Evolutionary conservation across 2,797 vertebrate genomes (phyloP).

Genomic region (Syngnathus acus): DNA sequence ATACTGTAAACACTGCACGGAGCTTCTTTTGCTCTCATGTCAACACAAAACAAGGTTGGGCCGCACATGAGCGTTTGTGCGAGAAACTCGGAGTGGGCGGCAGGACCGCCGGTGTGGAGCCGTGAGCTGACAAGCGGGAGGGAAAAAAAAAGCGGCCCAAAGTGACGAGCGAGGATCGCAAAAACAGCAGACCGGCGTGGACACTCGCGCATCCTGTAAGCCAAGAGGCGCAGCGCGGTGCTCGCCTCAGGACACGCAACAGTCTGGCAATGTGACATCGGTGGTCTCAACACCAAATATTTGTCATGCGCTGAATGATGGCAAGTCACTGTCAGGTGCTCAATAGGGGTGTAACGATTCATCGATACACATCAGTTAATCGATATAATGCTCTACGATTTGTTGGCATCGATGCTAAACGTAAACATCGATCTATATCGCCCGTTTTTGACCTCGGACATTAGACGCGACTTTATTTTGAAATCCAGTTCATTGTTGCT

Average conservation of each 20-base stretch:
- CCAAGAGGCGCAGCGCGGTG: background rate
- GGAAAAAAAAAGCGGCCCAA: slow-evolving; percentile 45
- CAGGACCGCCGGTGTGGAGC: slow-evolving; percentile 57
- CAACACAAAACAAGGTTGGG: slow-evolving; percentile 47
- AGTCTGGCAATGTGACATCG: background rate
- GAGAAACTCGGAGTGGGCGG: slow-evolving; percentile 53
- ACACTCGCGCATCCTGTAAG: slow-evolving; percentile 7
- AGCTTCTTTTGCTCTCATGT: slow-evolving; percentile 49
- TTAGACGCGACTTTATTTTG: no score
- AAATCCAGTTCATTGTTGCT: no score
- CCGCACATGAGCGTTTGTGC: no score
- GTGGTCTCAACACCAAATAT: background rate
- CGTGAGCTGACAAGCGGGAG: slow-evolving; percentile 12
- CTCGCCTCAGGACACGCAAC: background rate
- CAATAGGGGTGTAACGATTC: no score
- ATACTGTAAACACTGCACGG: slow-evolving; percentile 36
- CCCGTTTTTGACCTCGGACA: no score
- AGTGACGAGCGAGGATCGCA: slow-evolving; percentile 40
- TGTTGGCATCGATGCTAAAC: no score
- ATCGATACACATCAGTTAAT: no score
- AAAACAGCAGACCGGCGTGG: slow-evolving; percentile 52
- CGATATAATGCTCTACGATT: no score
- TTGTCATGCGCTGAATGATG: background rate
- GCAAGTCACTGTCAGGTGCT: slow-evolving; percentile 10
- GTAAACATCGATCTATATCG: no score